Evolutionary conservation across 2,888 invertebrate species (phyloP).

Genomic region (Andrena bicolor): DNA sequence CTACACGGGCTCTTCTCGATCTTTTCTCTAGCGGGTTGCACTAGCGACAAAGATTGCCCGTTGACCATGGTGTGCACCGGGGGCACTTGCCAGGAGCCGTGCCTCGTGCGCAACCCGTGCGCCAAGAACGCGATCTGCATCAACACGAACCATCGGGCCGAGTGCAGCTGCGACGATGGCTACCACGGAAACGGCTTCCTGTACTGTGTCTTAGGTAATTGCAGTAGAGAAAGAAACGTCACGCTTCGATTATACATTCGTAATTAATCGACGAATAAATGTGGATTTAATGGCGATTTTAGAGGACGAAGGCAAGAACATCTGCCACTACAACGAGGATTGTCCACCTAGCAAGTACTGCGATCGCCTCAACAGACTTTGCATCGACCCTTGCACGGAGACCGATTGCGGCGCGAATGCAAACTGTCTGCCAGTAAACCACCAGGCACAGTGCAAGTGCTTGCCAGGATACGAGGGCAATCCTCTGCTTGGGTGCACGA

Average conservation of each 20-base stretch:
- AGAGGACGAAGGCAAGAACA: conserved; percentile 86
- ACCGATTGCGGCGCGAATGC: conserved; percentile 93
- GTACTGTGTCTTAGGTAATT: conserved; percentile 91
- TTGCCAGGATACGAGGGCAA: conserved; percentile 93
- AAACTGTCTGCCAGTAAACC: conserved; percentile 92
- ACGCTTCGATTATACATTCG: background rate
- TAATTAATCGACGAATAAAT: too few species aligned
- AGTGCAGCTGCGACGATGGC: conserved; percentile 94
- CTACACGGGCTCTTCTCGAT: conserved; percentile 80
- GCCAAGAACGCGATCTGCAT: conserved; percentile 93
- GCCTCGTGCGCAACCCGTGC: conserved; percentile 94
- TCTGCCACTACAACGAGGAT: conserved; percentile 96
- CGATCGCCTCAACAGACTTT: conserved; percentile 93
- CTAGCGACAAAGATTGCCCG: conserved; percentile 93
- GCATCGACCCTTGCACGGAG: conserved; percentile 92
- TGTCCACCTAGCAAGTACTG: conserved; percentile 95
- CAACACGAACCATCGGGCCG: conserved; percentile 94
- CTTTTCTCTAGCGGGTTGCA: conserved; percentile 90
- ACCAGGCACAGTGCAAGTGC: conserved; percentile 93
- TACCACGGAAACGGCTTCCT: conserved; percentile 95
- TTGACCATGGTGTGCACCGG: conserved; percentile 95
- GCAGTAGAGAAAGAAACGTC: background rate
- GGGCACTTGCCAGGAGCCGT: conserved; percentile 94
- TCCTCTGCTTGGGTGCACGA: conserved; percentile 90
- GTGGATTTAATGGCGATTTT: conserved; percentile 50